Percentiles rank a stretch among this genome's conserved stretches.
Conservation (phyloP, 2,888 invertebrate species). For the Palloptera scutellata region DNA sequence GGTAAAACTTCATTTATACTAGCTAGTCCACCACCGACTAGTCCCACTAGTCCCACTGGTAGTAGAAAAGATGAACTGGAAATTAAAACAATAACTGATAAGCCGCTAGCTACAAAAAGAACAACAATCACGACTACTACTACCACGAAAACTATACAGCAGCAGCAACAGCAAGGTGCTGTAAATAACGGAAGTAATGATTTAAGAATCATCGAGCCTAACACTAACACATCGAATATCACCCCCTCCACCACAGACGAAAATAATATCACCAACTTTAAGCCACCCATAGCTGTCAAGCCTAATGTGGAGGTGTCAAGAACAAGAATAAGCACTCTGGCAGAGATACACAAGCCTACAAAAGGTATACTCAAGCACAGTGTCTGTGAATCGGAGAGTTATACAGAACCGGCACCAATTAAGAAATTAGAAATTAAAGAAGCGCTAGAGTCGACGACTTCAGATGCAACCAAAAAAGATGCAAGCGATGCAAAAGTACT, state of each 20-base stretch:
- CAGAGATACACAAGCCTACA: constrained; percentile 40
- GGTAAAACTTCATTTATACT: constrained; percentile 40
- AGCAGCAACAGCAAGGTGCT: not conserved
- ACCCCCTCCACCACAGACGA: not conserved
- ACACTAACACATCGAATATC: not conserved
- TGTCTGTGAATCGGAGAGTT: not conserved
- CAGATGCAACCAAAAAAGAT: too few relatives aligned
- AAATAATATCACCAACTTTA: constrained; percentile 25
- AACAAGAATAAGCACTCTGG: constrained; percentile 26
- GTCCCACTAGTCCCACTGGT: constrained; percentile 1
- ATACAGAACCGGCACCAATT: not conserved
- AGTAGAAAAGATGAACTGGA: constrained; percentile 15
- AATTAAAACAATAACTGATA: not conserved
- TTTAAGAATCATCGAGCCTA: constrained; percentile 33
- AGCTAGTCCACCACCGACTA: constrained; percentile 35
- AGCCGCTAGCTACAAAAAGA: constrained; percentile 21
- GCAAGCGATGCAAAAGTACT: too few relatives aligned
- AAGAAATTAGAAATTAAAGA: not conserved
- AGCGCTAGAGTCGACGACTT: not conserved
- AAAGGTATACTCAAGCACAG: constrained; percentile 21
- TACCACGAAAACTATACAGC: constrained; percentile 19
- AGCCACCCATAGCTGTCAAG: constrained; percentile 36
- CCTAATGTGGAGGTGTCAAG: constrained; percentile 30
- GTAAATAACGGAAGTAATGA: constrained; percentile 13
- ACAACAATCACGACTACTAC: too few relatives aligned